Evolutionary conservation across 2,113 vertebrate species (phyloP).

Genomic region (Leptobrachium ailaonicum): DNA sequence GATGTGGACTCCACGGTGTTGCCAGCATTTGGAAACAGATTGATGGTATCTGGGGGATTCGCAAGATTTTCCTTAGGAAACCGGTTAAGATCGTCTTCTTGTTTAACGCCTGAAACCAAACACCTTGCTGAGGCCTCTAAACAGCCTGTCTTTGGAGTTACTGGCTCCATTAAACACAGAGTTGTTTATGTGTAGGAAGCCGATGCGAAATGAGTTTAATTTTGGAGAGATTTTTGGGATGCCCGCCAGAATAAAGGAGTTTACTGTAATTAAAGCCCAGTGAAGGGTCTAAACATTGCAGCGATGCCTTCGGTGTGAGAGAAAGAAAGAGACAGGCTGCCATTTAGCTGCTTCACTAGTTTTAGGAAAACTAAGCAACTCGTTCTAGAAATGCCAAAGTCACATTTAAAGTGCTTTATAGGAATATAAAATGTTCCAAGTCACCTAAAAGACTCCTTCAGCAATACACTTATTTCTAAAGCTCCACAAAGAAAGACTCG

Average conservation of each 20-base stretch:
- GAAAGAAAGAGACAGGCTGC: background rate
- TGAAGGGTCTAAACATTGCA: background rate
- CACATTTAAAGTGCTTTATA: background rate
- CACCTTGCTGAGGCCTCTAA: conserved; percentile 19
- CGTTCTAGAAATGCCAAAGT: background rate
- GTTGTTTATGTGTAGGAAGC: conserved; percentile 19
- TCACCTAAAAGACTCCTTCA: background rate
- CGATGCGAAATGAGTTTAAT: background rate
- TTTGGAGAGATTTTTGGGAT: conserved; percentile 30
- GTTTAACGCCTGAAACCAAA: background rate
- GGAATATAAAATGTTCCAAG: background rate
- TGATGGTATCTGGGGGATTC: background rate
- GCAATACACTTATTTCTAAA: no score
- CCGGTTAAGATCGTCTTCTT: conserved; percentile 5
- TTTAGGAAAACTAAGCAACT: background rate
- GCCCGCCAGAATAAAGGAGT: conserved; percentile 2
- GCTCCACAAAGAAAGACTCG: no score
- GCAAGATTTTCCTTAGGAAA: conserved; percentile 33
- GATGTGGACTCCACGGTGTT: background rate
- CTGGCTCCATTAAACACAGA: conserved; percentile 48
- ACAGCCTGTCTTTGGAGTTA: conserved; percentile 31
- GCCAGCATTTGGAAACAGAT: background rate
- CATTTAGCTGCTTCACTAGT: background rate
- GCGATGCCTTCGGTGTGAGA: background rate
- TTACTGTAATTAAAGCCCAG: background rate